Evolutionary conservation across 1,140 invertebrate genomes (phyloP), one percentile per base, ranked within the genome.

Genomic region (Drosophila ironensis): DNA sequence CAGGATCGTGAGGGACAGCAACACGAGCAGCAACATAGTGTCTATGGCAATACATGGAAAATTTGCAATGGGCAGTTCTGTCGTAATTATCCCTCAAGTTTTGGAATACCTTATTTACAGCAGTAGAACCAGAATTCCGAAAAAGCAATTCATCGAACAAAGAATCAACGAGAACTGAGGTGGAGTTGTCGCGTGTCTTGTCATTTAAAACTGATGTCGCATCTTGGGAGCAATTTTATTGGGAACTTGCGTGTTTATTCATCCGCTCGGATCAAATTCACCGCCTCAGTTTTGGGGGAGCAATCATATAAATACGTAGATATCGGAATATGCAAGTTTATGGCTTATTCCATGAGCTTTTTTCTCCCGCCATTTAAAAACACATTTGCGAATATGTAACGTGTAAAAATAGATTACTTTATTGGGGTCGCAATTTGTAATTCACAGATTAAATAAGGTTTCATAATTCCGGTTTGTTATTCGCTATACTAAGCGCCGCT

Each of bases 171-270:
- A 24, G 4, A 52, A 84, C 77, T 82, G 70, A 82, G 53, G 46
- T 38, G 4, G 22, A 3, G 19, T 12, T 41, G 4, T 82, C 47
- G 77, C 77, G 80, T 84, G 77, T 61, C 53, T 50, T 51, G 73
- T 48, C 46, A 53, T 73, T 73, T 53, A 71, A 69, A 77, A 37
- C 9, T 37, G 19, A 45, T 52, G 52, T 54, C 54, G 60, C 50
- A 75, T 64, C 57, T 70, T 81, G 24, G 35, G 48, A 61, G 52
- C 59, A 57, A 42, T 84, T 73, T 78, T 78, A 82, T 82, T 77
- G 73, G 42, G 51, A 27, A 30, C 8, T 84, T 37, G 77, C 77
- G 78, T 82, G 77, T 35, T 50, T 11, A 28, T 20, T 14, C 25
- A 3, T 12, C 25, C 24, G 20, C 27, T 63, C 25, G 45, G 14